Base-by-base conservation (phyloP, 2,888 invertebrate genomes). In the Calephelis perditalis region DNA sequence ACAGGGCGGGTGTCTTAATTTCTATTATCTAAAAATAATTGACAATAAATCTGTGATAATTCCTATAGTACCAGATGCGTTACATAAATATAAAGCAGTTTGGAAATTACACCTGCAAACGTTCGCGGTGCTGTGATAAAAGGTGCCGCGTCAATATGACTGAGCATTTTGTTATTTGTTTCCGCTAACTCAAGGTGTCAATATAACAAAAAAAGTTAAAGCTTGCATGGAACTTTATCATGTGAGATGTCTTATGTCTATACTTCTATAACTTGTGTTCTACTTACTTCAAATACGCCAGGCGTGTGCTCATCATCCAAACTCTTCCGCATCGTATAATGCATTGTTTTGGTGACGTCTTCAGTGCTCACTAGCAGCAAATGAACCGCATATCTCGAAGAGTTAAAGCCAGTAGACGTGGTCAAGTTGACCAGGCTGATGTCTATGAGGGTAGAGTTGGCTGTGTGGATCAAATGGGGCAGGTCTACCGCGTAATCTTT, bases 231-330 rank as follows among this genome's bases (percentile, higher is more conserved):
- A 26, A 26, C 26, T 26, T 26, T 26, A 26, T 26, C 26, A 26
- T 57, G 3, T 15, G 4, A 55, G 37, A 26, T 47, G 9, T 35
- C 26, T 26, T 26, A 26, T 4, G 3, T 26, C 26, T 26, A 26
- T 26, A 26, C 26, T 26, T 26, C 26, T 26, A 26, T 26, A 26
- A 26, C 26, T 26, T 26, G 26, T 26, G 26, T 26, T 26, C 26
- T 26, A 57, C 73, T 72, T 0, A 94, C 94, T 85, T 92, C 92
- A 73, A 95, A 95, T 57, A 95, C 92, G 0, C 95, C 95, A 0
- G 95, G 95, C n/a, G 94, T 93, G 68, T 94, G 93, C 73, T 95
- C 95, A 72, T 95, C 95, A 71, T 95, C 94, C 61, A 95, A 73
- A 62, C 92, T 94, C 75, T 92, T 92, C 65, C 90, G 83, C 65